phyloP scores from a whole-genome alignment of 2,888 invertebrate species.

The Rugalucina vietnamica region DNA sequence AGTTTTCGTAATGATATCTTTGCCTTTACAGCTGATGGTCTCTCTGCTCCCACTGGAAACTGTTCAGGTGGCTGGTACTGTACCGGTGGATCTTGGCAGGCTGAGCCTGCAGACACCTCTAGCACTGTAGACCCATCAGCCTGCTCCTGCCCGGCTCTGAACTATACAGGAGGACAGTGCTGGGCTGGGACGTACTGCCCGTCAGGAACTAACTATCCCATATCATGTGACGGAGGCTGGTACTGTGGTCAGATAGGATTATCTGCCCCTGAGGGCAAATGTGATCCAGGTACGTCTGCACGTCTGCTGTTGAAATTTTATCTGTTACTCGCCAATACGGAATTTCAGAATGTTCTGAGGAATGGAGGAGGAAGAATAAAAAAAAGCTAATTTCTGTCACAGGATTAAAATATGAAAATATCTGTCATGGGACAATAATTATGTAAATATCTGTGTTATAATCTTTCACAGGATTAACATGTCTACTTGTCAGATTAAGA shows the following conservation, averaged over 20 bases:
- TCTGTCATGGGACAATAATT: no score
- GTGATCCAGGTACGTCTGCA: conserved; percentile 74
- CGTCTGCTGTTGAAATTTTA: no score
- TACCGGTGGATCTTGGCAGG: conserved; percentile 76
- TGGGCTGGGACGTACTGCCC: conserved; percentile 82
- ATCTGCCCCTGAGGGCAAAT: conserved; percentile 74
- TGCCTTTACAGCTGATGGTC: conserved; percentile 75
- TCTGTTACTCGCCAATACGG: no score
- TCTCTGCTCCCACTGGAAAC: conserved; percentile 75
- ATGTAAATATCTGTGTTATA: no score
- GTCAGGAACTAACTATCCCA: conserved; percentile 75
- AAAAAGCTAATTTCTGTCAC: no score
- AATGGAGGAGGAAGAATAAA: no score
- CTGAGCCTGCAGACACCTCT: conserved; percentile 68
- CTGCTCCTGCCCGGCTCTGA: conserved; percentile 78
- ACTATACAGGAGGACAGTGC: conserved; percentile 81
- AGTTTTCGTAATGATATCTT: no score
- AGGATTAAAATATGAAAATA: no score
- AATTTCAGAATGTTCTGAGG: no score
- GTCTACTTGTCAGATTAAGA: no score
- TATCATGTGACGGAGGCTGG: conserved; percentile 76
- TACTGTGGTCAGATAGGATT: conserved; percentile 78
- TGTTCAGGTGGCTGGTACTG: conserved; percentile 82
- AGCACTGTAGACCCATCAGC: conserved; percentile 73
- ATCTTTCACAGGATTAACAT: no score